These are phyloP conservation scores for Heliangelus exortis DNA, from an alignment of 2,797 vertebrate species.

Conservation along the genomic window DNA sequence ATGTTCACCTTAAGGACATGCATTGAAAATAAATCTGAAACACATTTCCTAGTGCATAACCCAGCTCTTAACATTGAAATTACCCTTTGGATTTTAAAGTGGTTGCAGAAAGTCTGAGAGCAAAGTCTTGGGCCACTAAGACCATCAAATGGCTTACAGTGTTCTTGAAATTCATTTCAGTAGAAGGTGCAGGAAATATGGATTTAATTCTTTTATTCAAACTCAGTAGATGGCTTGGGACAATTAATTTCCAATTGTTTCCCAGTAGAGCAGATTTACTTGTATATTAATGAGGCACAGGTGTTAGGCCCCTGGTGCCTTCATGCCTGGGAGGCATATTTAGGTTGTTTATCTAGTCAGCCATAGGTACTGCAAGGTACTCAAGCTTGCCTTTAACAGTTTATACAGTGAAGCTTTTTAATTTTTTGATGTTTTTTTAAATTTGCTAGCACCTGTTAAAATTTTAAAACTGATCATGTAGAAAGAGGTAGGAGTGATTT, in stretches of 20 bases:
- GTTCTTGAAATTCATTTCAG: slow-evolving; percentile 68
- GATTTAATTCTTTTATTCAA: slow-evolving; percentile 82
- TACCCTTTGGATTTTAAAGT: slow-evolving; percentile 25
- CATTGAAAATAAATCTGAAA: slow-evolving; percentile 32
- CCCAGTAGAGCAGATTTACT: slow-evolving; percentile 86
- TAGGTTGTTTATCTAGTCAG: slow-evolving; percentile 85
- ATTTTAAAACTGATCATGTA: slow-evolving; percentile 83
- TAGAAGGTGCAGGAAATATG: slow-evolving; percentile 72
- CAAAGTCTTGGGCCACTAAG: slow-evolving; percentile 32
- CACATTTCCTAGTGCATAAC: slow-evolving; percentile 14
- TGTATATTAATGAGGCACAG: slow-evolving; percentile 89
- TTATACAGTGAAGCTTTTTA: slow-evolving; percentile 80
- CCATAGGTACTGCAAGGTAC: slow-evolving; percentile 83
- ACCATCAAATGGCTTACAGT: slow-evolving; percentile 56
- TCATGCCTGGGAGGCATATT: slow-evolving; percentile 84
- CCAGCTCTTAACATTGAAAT: not conserved
- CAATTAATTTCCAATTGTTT: slow-evolving; percentile 89
- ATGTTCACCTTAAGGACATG: slow-evolving; percentile 55
- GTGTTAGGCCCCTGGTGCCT: slow-evolving; percentile 85
- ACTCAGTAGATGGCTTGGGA: slow-evolving; percentile 85
- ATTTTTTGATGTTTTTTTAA: slow-evolving; percentile 79
- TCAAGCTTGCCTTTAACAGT: slow-evolving; percentile 83
- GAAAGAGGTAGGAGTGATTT: slow-evolving; percentile 78
- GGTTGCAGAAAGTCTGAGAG: slow-evolving; percentile 30
- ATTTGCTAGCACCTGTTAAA: slow-evolving; percentile 84